Conservation (phyloP, 1,140 invertebrate genomes). For the Pentalonia nigronervosa region DNA sequence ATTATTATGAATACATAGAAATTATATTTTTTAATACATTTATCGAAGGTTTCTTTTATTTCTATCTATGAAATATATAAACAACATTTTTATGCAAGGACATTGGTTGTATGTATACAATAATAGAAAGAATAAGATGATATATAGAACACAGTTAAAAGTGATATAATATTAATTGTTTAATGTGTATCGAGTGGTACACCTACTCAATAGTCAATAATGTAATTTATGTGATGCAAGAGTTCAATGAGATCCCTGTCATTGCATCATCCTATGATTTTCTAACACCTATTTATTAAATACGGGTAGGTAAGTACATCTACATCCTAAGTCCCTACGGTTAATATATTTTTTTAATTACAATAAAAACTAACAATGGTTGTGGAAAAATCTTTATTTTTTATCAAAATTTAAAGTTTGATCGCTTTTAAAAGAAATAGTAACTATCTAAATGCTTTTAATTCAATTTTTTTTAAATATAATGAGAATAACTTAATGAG, state of each 20-base stretch:
- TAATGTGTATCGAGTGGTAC: background rate
- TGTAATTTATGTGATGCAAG: background rate
- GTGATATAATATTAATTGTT: background rate
- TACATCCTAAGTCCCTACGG: too few species aligned
- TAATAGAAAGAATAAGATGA: background rate
- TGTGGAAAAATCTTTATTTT: too few species aligned
- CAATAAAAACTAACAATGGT: too few species aligned
- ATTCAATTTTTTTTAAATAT: too few species aligned
- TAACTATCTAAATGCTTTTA: too few species aligned
- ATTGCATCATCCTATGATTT: background rate
- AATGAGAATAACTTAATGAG: too few species aligned
- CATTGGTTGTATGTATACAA: background rate
- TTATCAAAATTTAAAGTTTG: too few species aligned
- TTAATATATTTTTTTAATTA: too few species aligned
- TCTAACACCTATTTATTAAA: background rate
- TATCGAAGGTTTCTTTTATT: background rate
- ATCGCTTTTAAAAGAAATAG: too few species aligned
- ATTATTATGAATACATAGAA: constrained; percentile 4
- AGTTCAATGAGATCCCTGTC: background rate
- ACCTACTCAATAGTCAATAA: background rate
- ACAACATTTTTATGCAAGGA: background rate
- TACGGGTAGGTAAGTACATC: background rate
- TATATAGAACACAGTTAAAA: background rate
- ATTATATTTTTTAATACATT: background rate
- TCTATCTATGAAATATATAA: background rate